Conservation (phyloP, 2,113 vertebrate species). For the Oncorhynchus mykiss region DNA sequence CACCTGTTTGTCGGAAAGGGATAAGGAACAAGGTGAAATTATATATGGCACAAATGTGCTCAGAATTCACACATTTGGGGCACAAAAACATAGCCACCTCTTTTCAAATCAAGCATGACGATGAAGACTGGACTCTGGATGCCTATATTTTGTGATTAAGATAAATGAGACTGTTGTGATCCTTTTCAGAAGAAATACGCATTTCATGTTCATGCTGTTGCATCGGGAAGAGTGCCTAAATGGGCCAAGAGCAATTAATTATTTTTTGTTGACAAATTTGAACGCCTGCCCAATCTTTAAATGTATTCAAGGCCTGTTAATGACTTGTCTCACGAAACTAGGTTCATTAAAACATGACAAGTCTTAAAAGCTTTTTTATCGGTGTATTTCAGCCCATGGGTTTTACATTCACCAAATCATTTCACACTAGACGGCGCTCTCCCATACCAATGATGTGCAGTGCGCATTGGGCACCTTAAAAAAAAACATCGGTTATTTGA, state of each 20-base stretch:
- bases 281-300: not conserved
- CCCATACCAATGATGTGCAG: conserved; percentile 6
- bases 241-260: not conserved
- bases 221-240: not conserved
- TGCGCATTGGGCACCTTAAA: not conserved
- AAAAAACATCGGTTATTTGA: not conserved
- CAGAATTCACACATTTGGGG: not conserved
- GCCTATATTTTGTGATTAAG: too few relatives aligned
- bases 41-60: not conserved
- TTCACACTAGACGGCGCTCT: conserved; percentile 46
- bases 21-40: too few relatives aligned
- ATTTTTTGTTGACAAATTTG: not conserved
- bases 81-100: not conserved
- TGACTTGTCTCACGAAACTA: not conserved
- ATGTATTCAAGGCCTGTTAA: not conserved
- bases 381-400: not conserved
- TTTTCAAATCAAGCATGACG: too few relatives aligned
- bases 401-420: not conserved
- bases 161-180: too few relatives aligned
- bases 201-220: not conserved
- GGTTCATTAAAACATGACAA: not conserved
- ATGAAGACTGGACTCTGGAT: too few relatives aligned
- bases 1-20: too few relatives aligned
- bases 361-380: not conserved
- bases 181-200: too few relatives aligned